A percentile compares a stretch with the other conserved stretches of the same genome.
Conservation (phyloP, 2,113 vertebrate genomes). For the Carassius auratus region DNA sequence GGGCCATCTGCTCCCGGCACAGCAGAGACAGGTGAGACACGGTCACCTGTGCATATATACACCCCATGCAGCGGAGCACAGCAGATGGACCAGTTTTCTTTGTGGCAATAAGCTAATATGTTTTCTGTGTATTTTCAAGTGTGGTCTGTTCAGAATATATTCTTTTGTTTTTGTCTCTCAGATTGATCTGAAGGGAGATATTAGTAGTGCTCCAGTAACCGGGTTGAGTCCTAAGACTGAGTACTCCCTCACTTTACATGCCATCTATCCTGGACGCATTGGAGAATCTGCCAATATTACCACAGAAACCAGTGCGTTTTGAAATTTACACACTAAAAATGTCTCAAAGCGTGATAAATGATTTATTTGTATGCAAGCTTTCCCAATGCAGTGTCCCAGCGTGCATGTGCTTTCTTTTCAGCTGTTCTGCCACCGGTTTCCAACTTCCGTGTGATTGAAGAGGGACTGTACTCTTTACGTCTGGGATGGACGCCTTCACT, state of each 20-base stretch:
- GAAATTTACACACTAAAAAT: neutral
- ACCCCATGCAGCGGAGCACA: slow-evolving; percentile 25
- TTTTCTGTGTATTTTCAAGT: neutral
- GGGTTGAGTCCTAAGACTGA: slow-evolving; percentile 78
- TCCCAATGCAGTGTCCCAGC: neutral
- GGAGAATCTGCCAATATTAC: slow-evolving; percentile 74
- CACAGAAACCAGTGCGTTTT: slow-evolving; percentile 79
- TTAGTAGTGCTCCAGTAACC: slow-evolving; percentile 71
- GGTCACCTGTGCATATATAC: slow-evolving; percentile 8
- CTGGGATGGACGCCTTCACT: slow-evolving; percentile 82
- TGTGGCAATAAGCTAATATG: neutral
- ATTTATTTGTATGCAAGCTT: neutral
- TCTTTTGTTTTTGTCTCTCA: slow-evolving; percentile 52
- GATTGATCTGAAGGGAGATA: slow-evolving; percentile 80
- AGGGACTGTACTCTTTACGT: slow-evolving; percentile 83
- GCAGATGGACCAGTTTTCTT: slow-evolving; percentile 17
- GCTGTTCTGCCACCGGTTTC: slow-evolving; percentile 80
- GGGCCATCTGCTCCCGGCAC: slow-evolving; percentile 55
- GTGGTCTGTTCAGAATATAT: neutral
- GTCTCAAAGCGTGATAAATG: neutral
- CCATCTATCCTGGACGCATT: slow-evolving; percentile 72
- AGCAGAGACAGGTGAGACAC: slow-evolving; percentile 75
- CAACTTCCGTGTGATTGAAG: slow-evolving; percentile 87
- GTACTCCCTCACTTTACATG: slow-evolving; percentile 79
- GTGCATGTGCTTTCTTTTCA: slow-evolving; percentile 57